Evolutionary conservation across 1,140 invertebrate species (phyloP).

Genomic region (Trichomalopsis sarcophagae): DNA sequence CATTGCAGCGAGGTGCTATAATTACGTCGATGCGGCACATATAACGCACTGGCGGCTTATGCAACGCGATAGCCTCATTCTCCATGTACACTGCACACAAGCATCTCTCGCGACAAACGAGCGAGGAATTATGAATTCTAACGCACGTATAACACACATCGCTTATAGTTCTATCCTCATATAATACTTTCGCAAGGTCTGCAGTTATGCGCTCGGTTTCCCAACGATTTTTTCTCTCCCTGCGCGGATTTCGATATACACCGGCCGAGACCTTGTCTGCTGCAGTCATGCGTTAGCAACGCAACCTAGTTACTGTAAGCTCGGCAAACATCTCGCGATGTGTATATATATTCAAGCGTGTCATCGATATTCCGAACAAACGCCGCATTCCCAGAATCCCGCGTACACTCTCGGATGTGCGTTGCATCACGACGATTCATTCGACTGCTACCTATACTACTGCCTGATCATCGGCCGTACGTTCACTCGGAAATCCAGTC

Average conservation of each 20-base stretch:
- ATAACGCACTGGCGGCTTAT: not conserved
- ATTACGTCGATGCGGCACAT: not conserved
- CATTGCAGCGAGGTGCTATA: not conserved
- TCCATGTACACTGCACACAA: not conserved
- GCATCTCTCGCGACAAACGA: not conserved
- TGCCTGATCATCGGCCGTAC: not conserved
- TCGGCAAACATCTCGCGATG: slow-evolving; percentile 21
- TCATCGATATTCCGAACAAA: slow-evolving; percentile 37
- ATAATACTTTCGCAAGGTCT: not conserved
- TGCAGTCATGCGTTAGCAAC: not conserved
- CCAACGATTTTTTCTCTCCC: not conserved
- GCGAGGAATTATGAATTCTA: not conserved
- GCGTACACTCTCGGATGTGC: not conserved
- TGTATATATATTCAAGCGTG: slow-evolving; percentile 21
- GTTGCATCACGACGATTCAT: too few relatives aligned
- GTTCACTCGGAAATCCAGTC: too few relatives aligned
- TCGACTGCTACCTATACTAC: too few relatives aligned
- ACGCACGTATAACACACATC: not conserved
- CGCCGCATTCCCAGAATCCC: not conserved
- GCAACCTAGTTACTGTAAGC: slow-evolving; percentile 7
- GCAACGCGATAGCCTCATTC: slow-evolving; percentile 5
- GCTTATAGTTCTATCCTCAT: not conserved
- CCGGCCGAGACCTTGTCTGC: slow-evolving; percentile 12
- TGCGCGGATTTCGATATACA: not conserved
- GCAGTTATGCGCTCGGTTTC: not conserved